Evolutionary conservation across 2,797 vertebrate species (phyloP).

Genomic region (Crenuchus spilurus): DNA sequence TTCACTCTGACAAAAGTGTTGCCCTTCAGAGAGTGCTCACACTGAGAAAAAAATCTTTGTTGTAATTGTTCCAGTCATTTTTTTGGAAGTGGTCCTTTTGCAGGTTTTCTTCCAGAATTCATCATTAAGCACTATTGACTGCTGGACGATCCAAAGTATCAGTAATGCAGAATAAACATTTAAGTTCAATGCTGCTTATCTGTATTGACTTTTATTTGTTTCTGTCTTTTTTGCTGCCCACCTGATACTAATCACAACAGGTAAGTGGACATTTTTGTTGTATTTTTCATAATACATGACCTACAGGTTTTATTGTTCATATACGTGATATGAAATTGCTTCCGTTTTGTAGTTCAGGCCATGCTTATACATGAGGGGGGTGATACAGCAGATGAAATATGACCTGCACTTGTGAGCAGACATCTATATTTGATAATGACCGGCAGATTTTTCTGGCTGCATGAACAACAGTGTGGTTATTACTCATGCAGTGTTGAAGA

Average conservation of each 20-base stretch:
- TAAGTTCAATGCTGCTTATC: too few relatives aligned
- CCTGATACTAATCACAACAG: slow-evolving; percentile 47
- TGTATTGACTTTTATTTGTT: slow-evolving; percentile 19
- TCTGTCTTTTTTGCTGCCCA: slow-evolving; percentile 33
- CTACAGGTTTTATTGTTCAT: not conserved
- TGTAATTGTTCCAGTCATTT: slow-evolving; percentile 24
- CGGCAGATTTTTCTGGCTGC: not conserved
- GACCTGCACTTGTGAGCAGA: not conserved
- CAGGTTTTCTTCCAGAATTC: slow-evolving; percentile 34
- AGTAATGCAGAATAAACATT: too few relatives aligned
- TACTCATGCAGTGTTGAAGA: too few relatives aligned
- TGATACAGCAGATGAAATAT: too few relatives aligned
- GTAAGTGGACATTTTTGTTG: slow-evolving; percentile 63
- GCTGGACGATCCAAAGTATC: too few relatives aligned
- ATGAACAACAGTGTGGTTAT: not conserved
- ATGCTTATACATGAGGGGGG: too few relatives aligned
- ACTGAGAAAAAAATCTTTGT: slow-evolving; percentile 24
- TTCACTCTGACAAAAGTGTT: not conserved
- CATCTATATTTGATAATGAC: not conserved
- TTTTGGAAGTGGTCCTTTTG: not conserved
- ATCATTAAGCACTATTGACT: slow-evolving; percentile 31
- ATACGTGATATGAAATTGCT: slow-evolving; percentile 7
- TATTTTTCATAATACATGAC: not conserved
- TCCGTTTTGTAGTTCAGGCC: not conserved
- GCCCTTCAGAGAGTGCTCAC: slow-evolving; percentile 5